phyloP scores from a whole-genome alignment of 2,113 vertebrate species.

The Caloenas nicobarica region DNA sequence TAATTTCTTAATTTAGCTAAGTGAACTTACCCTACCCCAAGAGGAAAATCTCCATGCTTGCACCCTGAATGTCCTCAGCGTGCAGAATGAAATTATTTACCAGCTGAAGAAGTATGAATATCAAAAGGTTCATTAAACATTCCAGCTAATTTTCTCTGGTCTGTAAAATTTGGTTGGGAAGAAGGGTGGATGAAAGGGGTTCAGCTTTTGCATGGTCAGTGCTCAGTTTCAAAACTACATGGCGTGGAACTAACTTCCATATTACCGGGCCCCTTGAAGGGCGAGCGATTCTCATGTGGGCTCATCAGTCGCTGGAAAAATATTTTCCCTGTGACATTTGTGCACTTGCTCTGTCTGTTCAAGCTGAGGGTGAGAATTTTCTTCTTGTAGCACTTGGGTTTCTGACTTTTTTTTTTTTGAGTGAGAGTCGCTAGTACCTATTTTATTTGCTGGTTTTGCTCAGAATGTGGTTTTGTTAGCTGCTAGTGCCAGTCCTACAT shows the following conservation, averaged over 20 bases:
- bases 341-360: neutral
- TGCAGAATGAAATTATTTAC: constrained; percentile 24
- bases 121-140: constrained; percentile 44
- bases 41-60: neutral
- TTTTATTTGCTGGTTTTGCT: neutral
- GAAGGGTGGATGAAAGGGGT: constrained; percentile 26
- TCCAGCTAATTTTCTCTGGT: constrained; percentile 37
- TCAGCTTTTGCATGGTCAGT: neutral
- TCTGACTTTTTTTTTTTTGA: neutral
- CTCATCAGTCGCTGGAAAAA: neutral
- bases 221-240: neutral
- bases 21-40: neutral
- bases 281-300: neutral
- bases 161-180: constrained; percentile 30
- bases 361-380: neutral
- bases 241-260: neutral
- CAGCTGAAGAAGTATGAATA: constrained; percentile 30
- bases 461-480: neutral
- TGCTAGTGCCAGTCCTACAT: neutral
- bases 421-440: neutral
- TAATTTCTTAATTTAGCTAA: constrained; percentile 31
- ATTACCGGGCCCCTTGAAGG: neutral
- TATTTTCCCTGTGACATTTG: neutral
- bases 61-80: constrained; percentile 16
- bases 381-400: neutral